Base-by-base conservation (phyloP, 2,113 vertebrate species). In the Lepus timidus region DNA sequence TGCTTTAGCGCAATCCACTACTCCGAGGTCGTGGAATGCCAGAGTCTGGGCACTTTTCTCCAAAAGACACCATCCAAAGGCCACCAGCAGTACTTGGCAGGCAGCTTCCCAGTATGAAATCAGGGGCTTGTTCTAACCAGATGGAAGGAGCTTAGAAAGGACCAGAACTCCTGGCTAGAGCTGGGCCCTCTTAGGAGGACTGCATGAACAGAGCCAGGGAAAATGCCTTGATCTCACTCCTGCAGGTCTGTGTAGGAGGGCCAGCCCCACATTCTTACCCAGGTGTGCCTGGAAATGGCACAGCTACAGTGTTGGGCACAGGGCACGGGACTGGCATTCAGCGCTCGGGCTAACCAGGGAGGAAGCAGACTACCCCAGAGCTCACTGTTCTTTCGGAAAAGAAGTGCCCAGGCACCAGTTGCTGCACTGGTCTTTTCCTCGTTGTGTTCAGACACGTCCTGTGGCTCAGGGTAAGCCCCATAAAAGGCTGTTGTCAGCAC, bases 401-500 rank as follows among this genome's bases (percentile, higher is more conserved):
- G 87, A 88, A 76, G 95, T 85, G 11, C 70, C 20, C 89, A 84
- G 4, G 73, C 68, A 31, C 85, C 94, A 23, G 55, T 79, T 76
- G 36, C 55, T 49, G 58, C 44, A 5, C 8, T 3, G 90, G 97
- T 98, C 97, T 96, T 97, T 96, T 97, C 97, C 97, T 90, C 9
- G 12, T 33, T 93, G 39, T 97, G 98, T 98, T 94, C 3, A 87
- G 98, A 97, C 98, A 94, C 84, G 98, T 90, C 95, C 95, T 4
- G 73, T 20, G 92, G 97, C 94, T 90, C 93, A 52, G 20, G 39
- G 67, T 82, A 90, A 98, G 86, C 70, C 94, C 95, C 97, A 94
- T 97, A 97, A 98, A 98, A 98, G 97, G 97, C 97, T 84, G 97
- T 96, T 98, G 97, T 39, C 64, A 97, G 98, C 97, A 98, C 96